These are phyloP conservation scores for Oriolus oriolus DNA, from an alignment of 2,113 vertebrate species.

Conservation along the genomic window DNA sequence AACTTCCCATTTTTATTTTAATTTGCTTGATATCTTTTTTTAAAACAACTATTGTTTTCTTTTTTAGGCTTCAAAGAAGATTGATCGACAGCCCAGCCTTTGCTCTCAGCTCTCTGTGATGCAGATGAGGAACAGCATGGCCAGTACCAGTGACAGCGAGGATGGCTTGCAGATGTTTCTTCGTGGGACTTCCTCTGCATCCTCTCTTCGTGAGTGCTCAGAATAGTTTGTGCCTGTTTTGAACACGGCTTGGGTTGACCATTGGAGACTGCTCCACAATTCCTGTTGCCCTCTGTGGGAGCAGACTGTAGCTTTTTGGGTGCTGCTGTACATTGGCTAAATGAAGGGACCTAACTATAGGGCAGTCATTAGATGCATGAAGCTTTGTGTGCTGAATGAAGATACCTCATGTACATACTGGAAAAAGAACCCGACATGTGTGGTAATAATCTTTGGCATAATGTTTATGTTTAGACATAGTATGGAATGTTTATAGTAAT, in stretches of 20 bases:
- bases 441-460: neutral
- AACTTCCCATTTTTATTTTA: neutral
- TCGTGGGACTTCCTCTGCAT: slow-evolving; percentile 81
- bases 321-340: neutral
- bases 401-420: neutral
- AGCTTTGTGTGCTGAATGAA: neutral
- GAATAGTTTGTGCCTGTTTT: neutral
- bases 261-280: neutral
- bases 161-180: slow-evolving; percentile 94
- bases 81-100: slow-evolving; percentile 89
- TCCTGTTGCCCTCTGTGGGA: neutral
- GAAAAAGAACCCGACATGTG: neutral
- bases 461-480: neutral
- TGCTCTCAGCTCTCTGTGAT: slow-evolving; percentile 95
- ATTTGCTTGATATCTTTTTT: neutral
- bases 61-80: slow-evolving; percentile 83
- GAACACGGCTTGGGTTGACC: neutral
- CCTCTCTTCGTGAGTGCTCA: slow-evolving; percentile 86
- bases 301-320: neutral
- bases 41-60: neutral
- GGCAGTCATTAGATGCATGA: neutral
- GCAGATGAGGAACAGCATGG: slow-evolving; percentile 98
- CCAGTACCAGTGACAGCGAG: slow-evolving; percentile 90
- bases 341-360: neutral
- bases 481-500: neutral